phyloP scores from a whole-genome alignment of 1,140 invertebrate genomes.

The Gryon sp. region DNA sequence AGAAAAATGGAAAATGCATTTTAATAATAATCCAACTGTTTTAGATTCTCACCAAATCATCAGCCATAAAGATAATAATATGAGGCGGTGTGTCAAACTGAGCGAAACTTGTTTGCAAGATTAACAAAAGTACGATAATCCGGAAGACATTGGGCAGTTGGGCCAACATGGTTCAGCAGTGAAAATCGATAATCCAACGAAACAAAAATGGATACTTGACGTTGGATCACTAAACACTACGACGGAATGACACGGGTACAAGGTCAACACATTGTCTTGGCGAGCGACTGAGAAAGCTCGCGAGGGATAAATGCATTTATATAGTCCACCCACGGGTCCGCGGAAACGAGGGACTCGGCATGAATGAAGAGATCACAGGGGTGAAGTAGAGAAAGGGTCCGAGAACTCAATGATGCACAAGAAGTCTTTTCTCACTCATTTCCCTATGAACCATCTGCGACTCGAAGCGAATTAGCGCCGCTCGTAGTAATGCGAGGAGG shows the following conservation, averaged over 20 bases:
- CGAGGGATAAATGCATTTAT: slow-evolving; percentile 71
- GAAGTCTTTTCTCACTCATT: slow-evolving; percentile 61
- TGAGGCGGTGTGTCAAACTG: slow-evolving; percentile 77
- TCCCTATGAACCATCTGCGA: slow-evolving; percentile 46
- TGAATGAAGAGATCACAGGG: slow-evolving; percentile 68
- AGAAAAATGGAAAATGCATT: not conserved
- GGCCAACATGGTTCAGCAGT: slow-evolving; percentile 34
- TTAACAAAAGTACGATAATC: slow-evolving; percentile 32
- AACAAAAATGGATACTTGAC: not conserved
- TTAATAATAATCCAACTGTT: not conserved
- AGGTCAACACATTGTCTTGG: slow-evolving; percentile 62
- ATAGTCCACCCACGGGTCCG: slow-evolving; percentile 74
- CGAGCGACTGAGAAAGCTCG: slow-evolving; percentile 61
- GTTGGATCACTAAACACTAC: slow-evolving; percentile 23
- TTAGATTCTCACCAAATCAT: slow-evolving; percentile 81
- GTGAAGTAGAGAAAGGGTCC: slow-evolving; percentile 41
- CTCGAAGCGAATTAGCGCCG: slow-evolving; percentile 24
- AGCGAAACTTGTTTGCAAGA: slow-evolving; percentile 36
- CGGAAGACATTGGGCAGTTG: slow-evolving; percentile 17
- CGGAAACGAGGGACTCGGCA: slow-evolving; percentile 46
- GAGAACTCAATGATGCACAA: slow-evolving; percentile 62
- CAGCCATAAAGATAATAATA: slow-evolving; percentile 82
- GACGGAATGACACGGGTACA: slow-evolving; percentile 15
- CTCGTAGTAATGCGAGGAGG: slow-evolving; percentile 43
- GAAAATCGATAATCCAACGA: no score